These are phyloP conservation scores for Sthenelais limicola DNA, from an alignment of 2,888 invertebrate species.

Conservation along the genomic window DNA sequence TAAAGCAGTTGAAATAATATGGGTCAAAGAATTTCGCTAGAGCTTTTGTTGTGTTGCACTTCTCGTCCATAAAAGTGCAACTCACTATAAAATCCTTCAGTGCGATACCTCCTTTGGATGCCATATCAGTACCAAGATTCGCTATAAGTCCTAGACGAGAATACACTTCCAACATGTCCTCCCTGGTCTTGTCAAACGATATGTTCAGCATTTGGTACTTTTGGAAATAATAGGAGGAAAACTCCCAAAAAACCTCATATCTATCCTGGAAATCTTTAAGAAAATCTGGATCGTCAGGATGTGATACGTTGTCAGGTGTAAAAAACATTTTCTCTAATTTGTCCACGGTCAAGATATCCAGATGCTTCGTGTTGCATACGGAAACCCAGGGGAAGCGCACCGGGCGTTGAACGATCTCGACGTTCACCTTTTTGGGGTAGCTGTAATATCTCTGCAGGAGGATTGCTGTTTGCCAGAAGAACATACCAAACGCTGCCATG, in stretches of 20 bases:
- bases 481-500: conserved; percentile 53
- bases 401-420: conserved; percentile 53
- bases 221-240: conserved; percentile 40
- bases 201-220: conserved; percentile 30
- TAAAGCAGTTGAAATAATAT: conserved; percentile 56
- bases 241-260: conserved; percentile 38
- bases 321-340: conserved; percentile 44
- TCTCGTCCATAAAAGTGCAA: conserved; percentile 53
- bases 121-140: conserved; percentile 49
- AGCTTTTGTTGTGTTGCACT: conserved; percentile 49
- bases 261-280: conserved; percentile 16
- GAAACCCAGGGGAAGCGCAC: conserved; percentile 54
- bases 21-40: conserved; percentile 53
- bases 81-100: conserved; percentile 52
- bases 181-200: conserved; percentile 28
- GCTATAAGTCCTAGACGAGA: conserved; percentile 53
- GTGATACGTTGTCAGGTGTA: background rate
- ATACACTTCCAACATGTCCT: conserved; percentile 48
- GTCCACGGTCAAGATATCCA: conserved; percentile 49
- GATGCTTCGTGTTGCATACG: conserved; percentile 53
- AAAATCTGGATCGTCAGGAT: conserved; percentile 21
- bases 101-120: conserved; percentile 50
- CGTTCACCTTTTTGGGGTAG: conserved; percentile 54
- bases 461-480: conserved; percentile 52
- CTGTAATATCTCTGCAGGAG: conserved; percentile 51